Conservation (phyloP, 2,113 vertebrate genomes). For the Prionailurus viverrinus region DNA sequence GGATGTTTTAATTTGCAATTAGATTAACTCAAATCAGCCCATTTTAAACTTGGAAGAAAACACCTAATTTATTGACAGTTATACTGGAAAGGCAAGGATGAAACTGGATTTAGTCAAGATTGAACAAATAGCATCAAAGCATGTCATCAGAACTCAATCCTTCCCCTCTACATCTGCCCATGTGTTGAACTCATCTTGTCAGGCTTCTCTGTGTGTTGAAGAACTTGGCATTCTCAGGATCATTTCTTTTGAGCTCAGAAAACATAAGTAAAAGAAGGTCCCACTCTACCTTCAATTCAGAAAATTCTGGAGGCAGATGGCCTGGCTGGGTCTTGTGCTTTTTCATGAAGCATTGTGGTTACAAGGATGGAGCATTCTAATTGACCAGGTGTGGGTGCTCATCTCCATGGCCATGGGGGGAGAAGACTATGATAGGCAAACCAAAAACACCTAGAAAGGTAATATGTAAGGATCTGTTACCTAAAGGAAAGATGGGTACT, state of each 20-base stretch:
- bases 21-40: neutral
- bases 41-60: constrained; percentile 19
- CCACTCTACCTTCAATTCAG: neutral
- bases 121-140: neutral
- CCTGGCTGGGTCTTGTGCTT: neutral
- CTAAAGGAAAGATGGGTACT: neutral
- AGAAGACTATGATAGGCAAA: neutral
- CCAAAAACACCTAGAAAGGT: neutral
- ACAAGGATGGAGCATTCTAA: neutral
- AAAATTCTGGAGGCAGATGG: neutral
- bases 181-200: neutral
- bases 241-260: neutral
- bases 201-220: neutral
- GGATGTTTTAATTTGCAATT: neutral
- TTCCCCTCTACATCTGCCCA: neutral
- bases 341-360: neutral
- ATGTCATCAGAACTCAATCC: neutral
- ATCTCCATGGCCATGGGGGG: neutral
- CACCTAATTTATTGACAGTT: neutral
- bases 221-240: neutral
- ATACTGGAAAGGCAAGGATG: neutral
- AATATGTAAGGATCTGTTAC: neutral
- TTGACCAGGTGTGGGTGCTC: neutral
- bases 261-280: neutral
- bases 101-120: neutral